Percentiles rank a stretch among this genome's conserved stretches.
These are phyloP conservation scores for Mobula hypostoma DNA, from an alignment of 2,113 vertebrate genomes.

Conservation along the genomic window DNA sequence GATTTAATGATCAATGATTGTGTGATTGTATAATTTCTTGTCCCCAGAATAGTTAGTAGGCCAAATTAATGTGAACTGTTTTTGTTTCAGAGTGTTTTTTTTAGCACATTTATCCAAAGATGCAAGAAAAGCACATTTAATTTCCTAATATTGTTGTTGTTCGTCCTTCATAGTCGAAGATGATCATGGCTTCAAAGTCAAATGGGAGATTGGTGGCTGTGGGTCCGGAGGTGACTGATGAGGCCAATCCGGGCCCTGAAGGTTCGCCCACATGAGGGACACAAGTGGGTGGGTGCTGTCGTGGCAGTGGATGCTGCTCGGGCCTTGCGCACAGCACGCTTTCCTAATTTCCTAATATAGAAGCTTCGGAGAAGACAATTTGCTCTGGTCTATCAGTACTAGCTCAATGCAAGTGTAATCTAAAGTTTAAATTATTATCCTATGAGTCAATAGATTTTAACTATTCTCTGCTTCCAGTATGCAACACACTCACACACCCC, in stretches of 20 bases:
- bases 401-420: background rate
- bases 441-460: background rate
- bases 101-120: background rate
- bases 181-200: too few species aligned
- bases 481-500: background rate
- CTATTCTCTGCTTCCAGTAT: background rate
- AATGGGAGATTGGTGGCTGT: too few species aligned
- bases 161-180: too few species aligned
- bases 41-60: background rate
- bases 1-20: background rate
- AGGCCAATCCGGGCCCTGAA: too few species aligned
- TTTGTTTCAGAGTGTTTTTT: background rate
- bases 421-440: background rate
- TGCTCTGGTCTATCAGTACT: background rate
- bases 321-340: too few species aligned
- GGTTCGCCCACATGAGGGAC: too few species aligned
- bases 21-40: background rate
- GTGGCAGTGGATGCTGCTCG: too few species aligned
- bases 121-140: background rate
- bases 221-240: too few species aligned
- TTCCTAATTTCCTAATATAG: background rate
- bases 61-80: background rate
- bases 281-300: too few species aligned
- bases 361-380: background rate
- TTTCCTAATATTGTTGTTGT: background rate